Percentiles rank a stretch among this genome's conserved stretches.
phyloP scores from a whole-genome alignment of 2,888 invertebrate genomes.

The Panorpa germanica region DNA sequence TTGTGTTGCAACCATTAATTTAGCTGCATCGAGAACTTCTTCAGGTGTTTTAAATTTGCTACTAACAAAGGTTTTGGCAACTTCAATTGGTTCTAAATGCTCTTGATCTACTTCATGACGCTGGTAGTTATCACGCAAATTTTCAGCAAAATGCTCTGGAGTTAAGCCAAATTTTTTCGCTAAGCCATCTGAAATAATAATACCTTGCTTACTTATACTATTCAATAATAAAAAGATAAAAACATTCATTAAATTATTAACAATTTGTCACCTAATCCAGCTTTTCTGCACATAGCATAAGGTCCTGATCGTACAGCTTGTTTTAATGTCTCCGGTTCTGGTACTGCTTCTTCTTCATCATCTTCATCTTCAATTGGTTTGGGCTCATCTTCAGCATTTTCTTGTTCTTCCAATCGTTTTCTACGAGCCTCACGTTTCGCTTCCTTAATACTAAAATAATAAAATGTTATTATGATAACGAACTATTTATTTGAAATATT shows the following conservation, averaged over 20 bases:
- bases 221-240: no score
- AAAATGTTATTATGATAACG: not conserved
- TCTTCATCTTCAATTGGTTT: constrained; percentile 33
- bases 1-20: constrained; percentile 89
- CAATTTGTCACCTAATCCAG: constrained; percentile 65
- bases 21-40: constrained; percentile 76
- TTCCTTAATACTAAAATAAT: constrained; percentile 14
- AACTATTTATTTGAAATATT: constrained; percentile 3
- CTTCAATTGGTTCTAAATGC: constrained; percentile 59
- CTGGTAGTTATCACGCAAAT: constrained; percentile 88
- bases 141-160: constrained; percentile 91
- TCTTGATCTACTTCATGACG: constrained; percentile 90
- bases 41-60: constrained; percentile 48
- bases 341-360: constrained; percentile 32
- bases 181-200: constrained; percentile 44
- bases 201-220: no score
- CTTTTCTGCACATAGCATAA: constrained; percentile 71
- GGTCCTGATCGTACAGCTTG: constrained; percentile 76
- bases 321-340: constrained; percentile 47
- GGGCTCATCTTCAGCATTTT: constrained; percentile 38
- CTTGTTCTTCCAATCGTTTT: constrained; percentile 12
- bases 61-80: constrained; percentile 61
- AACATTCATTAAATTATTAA: no score
- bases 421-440: constrained; percentile 22
- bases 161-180: constrained; percentile 83